These are phyloP conservation scores for Aquila chrysaetos DNA, from an alignment of 2,797 vertebrate genomes.

Conservation along the genomic window DNA sequence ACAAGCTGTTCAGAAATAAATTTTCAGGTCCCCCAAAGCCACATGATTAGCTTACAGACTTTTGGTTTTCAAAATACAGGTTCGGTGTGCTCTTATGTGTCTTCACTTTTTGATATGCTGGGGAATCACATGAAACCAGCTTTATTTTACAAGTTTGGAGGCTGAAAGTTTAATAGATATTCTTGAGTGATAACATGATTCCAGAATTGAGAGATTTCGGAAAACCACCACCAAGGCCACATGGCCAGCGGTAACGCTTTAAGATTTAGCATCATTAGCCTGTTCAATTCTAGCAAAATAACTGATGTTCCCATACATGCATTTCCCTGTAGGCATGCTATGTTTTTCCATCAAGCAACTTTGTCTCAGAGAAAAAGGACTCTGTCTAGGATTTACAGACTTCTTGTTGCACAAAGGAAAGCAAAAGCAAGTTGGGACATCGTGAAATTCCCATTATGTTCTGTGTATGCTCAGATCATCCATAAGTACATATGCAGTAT, in stretches of 20 bases:
- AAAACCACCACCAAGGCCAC: background rate
- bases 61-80: background rate
- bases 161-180: background rate
- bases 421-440: constrained; percentile 4
- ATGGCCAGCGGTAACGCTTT: fast-evolving
- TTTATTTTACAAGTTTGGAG: background rate
- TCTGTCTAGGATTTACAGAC: background rate
- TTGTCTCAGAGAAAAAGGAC: background rate
- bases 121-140: background rate
- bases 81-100: background rate
- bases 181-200: background rate
- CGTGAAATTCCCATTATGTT: background rate
- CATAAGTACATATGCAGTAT: background rate
- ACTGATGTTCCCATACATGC: background rate
- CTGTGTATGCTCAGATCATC: background rate
- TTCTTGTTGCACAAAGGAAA: background rate
- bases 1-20: constrained; percentile 13
- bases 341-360: background rate
- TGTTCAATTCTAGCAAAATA: background rate
- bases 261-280: background rate
- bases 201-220: background rate
- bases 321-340: background rate
- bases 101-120: background rate
- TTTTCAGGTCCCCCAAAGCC: background rate
- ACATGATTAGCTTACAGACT: background rate